phyloP scores from a whole-genome alignment of 2,797 vertebrate genomes.

The Enteromius fasciolatus region DNA sequence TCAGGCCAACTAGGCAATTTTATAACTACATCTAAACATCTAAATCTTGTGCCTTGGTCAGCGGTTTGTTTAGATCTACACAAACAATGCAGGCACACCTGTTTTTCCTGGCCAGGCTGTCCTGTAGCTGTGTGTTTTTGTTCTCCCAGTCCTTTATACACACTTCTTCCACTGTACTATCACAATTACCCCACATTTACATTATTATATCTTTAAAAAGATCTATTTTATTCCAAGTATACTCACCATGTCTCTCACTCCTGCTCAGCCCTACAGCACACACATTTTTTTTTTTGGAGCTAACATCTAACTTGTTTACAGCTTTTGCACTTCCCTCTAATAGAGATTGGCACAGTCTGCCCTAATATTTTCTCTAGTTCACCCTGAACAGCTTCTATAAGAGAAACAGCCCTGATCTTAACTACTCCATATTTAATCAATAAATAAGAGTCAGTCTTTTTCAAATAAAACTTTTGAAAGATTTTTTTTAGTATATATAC shows the following conservation, averaged over 20 bases:
- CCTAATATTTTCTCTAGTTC: constrained; percentile 9
- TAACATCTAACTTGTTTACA: constrained; percentile 5
- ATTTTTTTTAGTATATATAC: neutral
- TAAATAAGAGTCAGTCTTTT: neutral
- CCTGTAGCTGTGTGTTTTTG: neutral
- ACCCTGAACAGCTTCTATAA: constrained; percentile 12
- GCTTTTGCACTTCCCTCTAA: neutral
- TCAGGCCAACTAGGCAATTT: neutral
- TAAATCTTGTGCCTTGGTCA: neutral
- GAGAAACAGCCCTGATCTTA: neutral
- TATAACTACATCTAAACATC: neutral
- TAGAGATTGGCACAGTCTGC: constrained; percentile 14
- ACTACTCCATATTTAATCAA: neutral
- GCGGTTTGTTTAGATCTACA: constrained; percentile 15
- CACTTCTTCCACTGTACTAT: neutral
- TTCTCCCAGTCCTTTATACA: neutral
- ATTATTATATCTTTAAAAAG: neutral
- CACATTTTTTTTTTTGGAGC: neutral
- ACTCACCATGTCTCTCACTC: neutral
- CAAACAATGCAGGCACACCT: neutral
- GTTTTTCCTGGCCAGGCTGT: neutral
- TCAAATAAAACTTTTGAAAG: neutral
- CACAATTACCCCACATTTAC: neutral
- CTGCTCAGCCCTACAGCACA: neutral
- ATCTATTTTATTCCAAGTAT: neutral